Percentiles rank a stretch among this genome's conserved stretches.
These are phyloP conservation scores for Limonius californicus DNA, from an alignment of 1,140 invertebrate species.

Conservation along the genomic window DNA sequence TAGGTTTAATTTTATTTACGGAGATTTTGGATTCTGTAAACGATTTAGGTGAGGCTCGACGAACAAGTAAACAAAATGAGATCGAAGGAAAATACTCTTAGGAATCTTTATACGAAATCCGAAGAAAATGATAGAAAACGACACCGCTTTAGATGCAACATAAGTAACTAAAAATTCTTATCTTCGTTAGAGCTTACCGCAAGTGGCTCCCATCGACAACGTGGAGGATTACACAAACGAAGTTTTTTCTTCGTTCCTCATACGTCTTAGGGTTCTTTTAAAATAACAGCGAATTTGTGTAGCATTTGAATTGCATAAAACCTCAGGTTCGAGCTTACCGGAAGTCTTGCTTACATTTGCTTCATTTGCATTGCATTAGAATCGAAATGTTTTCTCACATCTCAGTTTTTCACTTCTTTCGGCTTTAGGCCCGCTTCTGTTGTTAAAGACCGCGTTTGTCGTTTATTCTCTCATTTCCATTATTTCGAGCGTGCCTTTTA, in stretches of 20 bases:
- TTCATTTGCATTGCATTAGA: constrained; percentile 28
- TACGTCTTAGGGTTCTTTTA: neutral
- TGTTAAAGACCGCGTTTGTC: constrained; percentile 23
- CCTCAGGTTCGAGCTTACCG: neutral
- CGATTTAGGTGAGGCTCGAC: neutral
- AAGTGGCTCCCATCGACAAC: neutral
- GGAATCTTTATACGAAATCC: neutral
- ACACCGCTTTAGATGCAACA: neutral
- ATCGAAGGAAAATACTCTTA: constrained; percentile 6
- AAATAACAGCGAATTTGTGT: constrained; percentile 9
- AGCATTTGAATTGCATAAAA: constrained; percentile 7
- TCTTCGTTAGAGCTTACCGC: neutral
- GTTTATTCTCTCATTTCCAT: constrained; percentile 25
- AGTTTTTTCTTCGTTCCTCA: neutral
- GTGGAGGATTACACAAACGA: neutral
- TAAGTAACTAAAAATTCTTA: neutral
- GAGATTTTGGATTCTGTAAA: neutral
- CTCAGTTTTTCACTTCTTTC: constrained; percentile 18
- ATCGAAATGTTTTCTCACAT: constrained; percentile 26
- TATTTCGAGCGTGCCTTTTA: constrained; percentile 24
- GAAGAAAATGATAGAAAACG: neutral
- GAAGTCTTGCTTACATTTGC: constrained; percentile 5
- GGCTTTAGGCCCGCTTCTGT: constrained; percentile 5
- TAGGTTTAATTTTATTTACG: neutral
- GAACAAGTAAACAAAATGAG: constrained; percentile 3